Evolutionary conservation across 2,113 vertebrate genomes (phyloP).

Genomic region (Notiomystis cincta): DNA sequence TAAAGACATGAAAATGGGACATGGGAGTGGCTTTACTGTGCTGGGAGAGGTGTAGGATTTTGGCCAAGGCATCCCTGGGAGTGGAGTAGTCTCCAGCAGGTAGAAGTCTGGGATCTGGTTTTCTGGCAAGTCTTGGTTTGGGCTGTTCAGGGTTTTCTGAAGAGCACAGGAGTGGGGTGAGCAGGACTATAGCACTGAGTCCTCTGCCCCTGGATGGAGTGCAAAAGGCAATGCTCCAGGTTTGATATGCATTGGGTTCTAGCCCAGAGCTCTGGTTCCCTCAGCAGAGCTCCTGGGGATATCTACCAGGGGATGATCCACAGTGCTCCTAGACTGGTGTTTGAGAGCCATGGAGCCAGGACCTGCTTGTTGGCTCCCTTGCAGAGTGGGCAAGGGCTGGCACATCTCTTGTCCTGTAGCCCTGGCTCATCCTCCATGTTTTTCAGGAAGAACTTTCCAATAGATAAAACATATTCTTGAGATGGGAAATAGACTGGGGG

Average conservation of each 20-base stretch:
- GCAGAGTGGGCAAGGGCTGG: neutral
- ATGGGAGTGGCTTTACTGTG: neutral
- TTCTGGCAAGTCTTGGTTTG: neutral
- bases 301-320: neutral
- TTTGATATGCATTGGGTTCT: neutral
- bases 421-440: neutral
- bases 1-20: neutral
- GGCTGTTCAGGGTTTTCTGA: neutral
- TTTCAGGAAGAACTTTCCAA: neutral
- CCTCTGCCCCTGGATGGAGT: neutral
- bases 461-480: neutral
- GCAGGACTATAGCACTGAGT: neutral
- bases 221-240: neutral
- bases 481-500: neutral
- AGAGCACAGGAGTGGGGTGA: neutral
- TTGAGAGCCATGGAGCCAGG: neutral
- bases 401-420: neutral
- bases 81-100: rapidly evolving
- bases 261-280: neutral
- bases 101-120: neutral
- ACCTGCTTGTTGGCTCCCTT: neutral
- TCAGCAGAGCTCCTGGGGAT: neutral
- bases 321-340: neutral
- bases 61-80: neutral
- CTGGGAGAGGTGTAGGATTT: neutral